Conservation (phyloP, 2,113 vertebrate species). For the Hepsetus odoe region DNA sequence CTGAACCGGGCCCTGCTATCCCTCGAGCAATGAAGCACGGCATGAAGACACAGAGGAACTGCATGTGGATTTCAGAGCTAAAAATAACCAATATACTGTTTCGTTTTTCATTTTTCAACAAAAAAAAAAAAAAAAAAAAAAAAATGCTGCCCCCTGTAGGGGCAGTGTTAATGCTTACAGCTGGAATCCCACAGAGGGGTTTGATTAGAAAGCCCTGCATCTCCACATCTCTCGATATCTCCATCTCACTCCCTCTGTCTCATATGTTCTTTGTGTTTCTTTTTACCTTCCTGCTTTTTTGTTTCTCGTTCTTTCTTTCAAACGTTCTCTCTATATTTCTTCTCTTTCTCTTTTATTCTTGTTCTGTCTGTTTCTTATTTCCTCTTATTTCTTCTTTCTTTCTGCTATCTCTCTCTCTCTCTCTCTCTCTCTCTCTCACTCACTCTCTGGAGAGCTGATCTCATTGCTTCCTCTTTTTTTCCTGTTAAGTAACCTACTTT, state of each 20-base stretch:
- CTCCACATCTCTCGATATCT: background rate
- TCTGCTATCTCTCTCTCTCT: background rate
- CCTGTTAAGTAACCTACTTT: slow-evolving; percentile 21
- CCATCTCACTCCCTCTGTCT: background rate
- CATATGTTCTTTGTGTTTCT: no score
- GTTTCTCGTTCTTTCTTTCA: background rate
- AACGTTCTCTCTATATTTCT: background rate
- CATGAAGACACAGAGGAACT: background rate
- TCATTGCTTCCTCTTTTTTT: background rate
- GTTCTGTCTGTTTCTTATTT: background rate
- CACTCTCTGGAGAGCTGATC: background rate
- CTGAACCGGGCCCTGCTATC: background rate
- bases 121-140: background rate
- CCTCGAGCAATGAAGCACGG: background rate
- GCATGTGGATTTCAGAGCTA: background rate
- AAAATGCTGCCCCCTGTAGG: background rate
- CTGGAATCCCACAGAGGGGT: background rate
- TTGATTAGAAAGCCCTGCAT: background rate
- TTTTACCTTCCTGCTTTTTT: no score
- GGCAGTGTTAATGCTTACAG: slow-evolving; percentile 12
- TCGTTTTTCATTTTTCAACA: no score
- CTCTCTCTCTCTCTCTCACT: background rate
- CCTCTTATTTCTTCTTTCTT: background rate
- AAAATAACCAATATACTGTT: background rate
- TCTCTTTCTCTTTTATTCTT: background rate